These are phyloP conservation scores for Aporophyla nigra DNA, from an alignment of 2,888 invertebrate genomes.

Conservation along the genomic window DNA sequence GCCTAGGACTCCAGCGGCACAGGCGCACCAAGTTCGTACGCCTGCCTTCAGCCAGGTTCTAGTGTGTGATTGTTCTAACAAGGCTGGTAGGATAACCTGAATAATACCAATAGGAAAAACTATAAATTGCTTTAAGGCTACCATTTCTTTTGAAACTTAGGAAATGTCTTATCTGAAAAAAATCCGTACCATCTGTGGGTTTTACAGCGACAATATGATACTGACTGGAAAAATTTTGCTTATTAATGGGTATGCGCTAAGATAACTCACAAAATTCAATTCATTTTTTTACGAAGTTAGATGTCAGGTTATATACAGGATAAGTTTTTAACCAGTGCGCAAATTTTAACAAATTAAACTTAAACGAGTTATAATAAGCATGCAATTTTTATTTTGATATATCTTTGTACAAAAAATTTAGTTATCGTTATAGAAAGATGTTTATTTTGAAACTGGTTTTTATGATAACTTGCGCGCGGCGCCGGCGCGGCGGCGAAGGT, in stretches of 20 bases:
- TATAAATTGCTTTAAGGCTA: background rate
- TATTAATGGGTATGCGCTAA: background rate
- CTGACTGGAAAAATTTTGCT: background rate
- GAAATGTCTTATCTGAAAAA: background rate
- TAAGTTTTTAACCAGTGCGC: too few species aligned
- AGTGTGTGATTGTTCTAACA: slow-evolving; percentile 99
- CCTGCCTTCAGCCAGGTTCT: slow-evolving; percentile 98
- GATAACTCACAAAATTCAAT: too few species aligned
- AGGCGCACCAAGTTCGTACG: slow-evolving; percentile 96
- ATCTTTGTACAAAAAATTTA: too few species aligned
- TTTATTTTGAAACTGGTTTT: too few species aligned
- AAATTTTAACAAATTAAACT: too few species aligned
- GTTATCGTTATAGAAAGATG: too few species aligned
- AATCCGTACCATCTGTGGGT: too few species aligned
- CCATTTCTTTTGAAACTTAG: background rate
- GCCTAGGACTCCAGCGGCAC: slow-evolving; percentile 95
- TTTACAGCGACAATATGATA: background rate
- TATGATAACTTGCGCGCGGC: too few species aligned
- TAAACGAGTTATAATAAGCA: too few species aligned
- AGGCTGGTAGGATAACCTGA: slow-evolving; percentile 97
- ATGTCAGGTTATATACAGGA: too few species aligned
- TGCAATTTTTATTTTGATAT: too few species aligned
- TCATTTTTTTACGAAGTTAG: background rate
- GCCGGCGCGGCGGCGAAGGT: too few species aligned
- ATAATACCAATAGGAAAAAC: background rate